Percentiles rank a stretch among this genome's conserved stretches.
Evolutionary conservation across 1,140 invertebrate genomes (phyloP).

Genomic region (Wiebesia pumilae): DNA sequence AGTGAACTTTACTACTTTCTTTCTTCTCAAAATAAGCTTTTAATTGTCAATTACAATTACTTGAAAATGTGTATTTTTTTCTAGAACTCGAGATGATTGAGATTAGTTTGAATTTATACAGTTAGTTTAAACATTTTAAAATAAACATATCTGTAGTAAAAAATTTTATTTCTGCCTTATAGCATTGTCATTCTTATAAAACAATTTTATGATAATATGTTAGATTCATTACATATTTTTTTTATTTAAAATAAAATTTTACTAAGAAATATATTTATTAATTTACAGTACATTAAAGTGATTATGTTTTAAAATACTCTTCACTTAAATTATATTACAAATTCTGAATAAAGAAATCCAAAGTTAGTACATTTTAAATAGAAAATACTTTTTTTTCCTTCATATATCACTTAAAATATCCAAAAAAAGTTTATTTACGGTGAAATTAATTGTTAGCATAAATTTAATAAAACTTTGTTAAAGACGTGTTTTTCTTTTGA

Average conservation of each 20-base stretch:
- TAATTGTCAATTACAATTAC: slow-evolving; percentile 2
- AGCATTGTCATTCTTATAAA: slow-evolving; percentile 8
- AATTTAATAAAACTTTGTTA: neutral
- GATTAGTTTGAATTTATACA: slow-evolving; percentile 26
- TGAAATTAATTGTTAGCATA: neutral
- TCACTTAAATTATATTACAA: neutral
- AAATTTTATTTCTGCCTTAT: neutral
- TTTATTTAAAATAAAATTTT: neutral
- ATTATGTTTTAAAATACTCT: neutral
- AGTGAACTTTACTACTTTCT: neutral
- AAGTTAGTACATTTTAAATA: neutral
- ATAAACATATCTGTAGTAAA: neutral
- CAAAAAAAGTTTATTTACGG: neutral
- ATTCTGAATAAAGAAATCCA: neutral
- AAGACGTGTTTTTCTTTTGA: neutral
- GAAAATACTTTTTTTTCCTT: slow-evolving; percentile 13
- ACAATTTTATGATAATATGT: slow-evolving; percentile 1
- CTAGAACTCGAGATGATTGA: neutral
- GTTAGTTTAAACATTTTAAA: neutral
- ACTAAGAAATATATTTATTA: neutral
- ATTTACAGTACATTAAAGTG: neutral
- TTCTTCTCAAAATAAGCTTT: neutral
- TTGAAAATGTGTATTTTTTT: slow-evolving; percentile 4
- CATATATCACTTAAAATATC: no score
- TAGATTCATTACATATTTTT: neutral